Conservation (phyloP, 2,888 invertebrate genomes). For the Elmis aenea region DNA sequence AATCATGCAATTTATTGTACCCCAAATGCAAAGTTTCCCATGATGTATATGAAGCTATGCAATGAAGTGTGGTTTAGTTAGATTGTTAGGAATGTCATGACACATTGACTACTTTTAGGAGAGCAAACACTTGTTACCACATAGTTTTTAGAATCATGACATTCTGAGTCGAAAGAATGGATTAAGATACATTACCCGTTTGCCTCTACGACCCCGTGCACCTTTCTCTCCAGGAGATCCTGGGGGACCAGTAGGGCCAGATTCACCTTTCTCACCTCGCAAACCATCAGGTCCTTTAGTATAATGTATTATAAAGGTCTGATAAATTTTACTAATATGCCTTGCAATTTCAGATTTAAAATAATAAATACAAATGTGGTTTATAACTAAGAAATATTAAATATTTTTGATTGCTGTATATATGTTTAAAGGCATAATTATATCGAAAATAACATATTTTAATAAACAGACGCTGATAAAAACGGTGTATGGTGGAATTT, state of each 20-base stretch:
- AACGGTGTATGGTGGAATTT: no score
- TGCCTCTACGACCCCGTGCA: constrained; percentile 86
- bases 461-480: no score
- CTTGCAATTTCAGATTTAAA: no score
- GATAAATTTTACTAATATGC: not conserved
- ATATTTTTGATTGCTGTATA: no score
- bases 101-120: constrained; percentile 18
- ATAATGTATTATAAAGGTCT: constrained; percentile 26
- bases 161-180: constrained; percentile 15
- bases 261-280: constrained; percentile 75
- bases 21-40: constrained; percentile 15
- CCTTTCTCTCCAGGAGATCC: constrained; percentile 84
- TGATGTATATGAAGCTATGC: constrained; percentile 41
- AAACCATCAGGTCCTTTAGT: constrained; percentile 54
- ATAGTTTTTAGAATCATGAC: constrained; percentile 15
- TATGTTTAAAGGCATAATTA: no score
- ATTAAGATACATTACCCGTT: constrained; percentile 69
- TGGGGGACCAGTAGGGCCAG: constrained; percentile 71
- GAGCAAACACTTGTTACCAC: constrained; percentile 2
- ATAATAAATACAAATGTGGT: no score
- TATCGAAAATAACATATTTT: no score
- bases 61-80: constrained; percentile 41
- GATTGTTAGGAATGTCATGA: constrained; percentile 29
- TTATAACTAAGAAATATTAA: no score
- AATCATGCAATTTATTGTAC: not conserved